Base-by-base conservation (phyloP, 2,797 vertebrate genomes). In the Pipistrellus pipistrellus region DNA sequence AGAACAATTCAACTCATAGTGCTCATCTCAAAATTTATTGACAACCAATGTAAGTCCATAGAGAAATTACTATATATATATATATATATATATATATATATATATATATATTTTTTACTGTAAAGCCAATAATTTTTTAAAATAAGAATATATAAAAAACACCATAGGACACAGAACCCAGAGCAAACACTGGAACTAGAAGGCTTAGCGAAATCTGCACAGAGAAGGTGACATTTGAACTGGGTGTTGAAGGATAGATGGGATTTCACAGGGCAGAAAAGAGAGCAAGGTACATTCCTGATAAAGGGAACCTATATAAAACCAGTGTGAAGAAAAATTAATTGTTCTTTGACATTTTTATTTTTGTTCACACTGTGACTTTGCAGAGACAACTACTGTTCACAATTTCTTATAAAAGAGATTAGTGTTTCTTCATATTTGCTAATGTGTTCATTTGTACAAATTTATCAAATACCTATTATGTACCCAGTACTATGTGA, bases 231-330 rank as follows among this genome's bases (percentile, higher is more conserved):
- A 51, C 55, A n/a, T 48, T 85, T 81, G 51, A 88, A 77, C 12
- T 62, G 4, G 21, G 27, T 51, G 27, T 57, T 68, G 27, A 84
- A 76, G 20, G 32, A 69, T 32, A 82, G 35, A 10, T 69, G 21
- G 32, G 12, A 75, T 73, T 90, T 88, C n/a, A 20, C 6, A 87
- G 88, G 51, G 25, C 55, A 96, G 48, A 82, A 88, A 51, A 84
- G 51, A 89, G 10, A 59, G 23, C 7, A 72, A 86, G 87, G 13
- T 13, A 4, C 38, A 88, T 32, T 82, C 17, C 13, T 38, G 20
- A 64, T 1, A 64, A 11, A 73, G 8, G 30, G 20, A 86, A 69
- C 3, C 3, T 21, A 7, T 25, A 77, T 0, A 71, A 86, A 41
- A 69, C 51, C 15, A 69, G 13, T 10, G 1, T 27, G 38, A 91